Evolutionary conservation across 2,113 vertebrate genomes (phyloP), one percentile per base, ranked within the genome.

Genomic region (Poeciliopsis turrubarensis): DNA sequence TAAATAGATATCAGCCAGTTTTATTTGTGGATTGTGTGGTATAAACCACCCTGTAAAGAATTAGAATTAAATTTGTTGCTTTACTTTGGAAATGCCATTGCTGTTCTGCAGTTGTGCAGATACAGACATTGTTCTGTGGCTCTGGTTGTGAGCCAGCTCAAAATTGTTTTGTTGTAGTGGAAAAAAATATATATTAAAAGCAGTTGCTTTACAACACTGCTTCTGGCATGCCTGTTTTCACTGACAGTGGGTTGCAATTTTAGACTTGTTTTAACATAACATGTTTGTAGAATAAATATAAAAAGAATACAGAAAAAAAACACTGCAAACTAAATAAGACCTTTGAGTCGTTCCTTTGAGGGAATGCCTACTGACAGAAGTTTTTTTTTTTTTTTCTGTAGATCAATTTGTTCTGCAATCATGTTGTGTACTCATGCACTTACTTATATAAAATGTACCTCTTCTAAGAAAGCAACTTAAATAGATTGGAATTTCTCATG

Each of bases 101-200:
- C 34, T 82, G 72, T 29, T 86, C 74, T 80, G 22, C 64, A 68
- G 68, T 87, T 80, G 71, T 87, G 78, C 30, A 74, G 76, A 80
- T 86, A 80, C 69, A 85, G 76, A 63, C 82, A 80, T 62, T 84
- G 47, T 65, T 80, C 82, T 78, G 86, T 67, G 68, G 81, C 81
- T 70, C 72, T 82, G 86, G 78, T 78, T 68, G 27, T n/a, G 67
- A 78, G 72, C 88, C 85, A 86, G 70, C 77, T 68, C 57, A 75
- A 71, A 89, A 90, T 87, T 87, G 77, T 90, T 90, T 91, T 87
- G 84, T 90, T 91, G 84, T 84, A 83, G 80, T 86, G 81, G 44
- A 5, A 19, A 26, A 88, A 89, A 87, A 86, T 88, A 87, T 86
- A 75, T n/a, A 86, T 92, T 92, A 79, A 82, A 91, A 90, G 82